Evolutionary conservation across 1,140 invertebrate species (phyloP), one percentile per base, ranked within the genome.

Genomic region (Colletes latitarsis): DNA sequence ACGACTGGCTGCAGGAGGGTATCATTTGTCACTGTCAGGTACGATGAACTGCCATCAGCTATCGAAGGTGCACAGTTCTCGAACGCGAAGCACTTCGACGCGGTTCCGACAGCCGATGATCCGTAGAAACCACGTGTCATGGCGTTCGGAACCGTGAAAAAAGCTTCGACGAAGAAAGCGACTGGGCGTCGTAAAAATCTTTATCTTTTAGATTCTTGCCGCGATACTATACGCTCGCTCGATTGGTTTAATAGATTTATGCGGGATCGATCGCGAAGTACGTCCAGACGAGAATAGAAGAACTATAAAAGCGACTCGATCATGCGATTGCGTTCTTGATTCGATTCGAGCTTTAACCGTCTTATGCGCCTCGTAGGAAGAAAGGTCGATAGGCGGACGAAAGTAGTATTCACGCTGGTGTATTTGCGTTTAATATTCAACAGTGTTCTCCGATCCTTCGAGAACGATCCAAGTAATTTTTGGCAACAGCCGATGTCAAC

Each of bases 401-500:
- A 9, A 3, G 8, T 10, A 49, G 3, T 3, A 49, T 3, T 49
- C 10, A n/a, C 71, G 15, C 14, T 19, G 12, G 9, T 49, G 43
- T 53, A 66, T 69, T 72, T 66, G 71, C 74, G 70, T 84, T 68
- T 43, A 77, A 77, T 74, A 73, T 82, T 82, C 62, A 77, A 17
- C 19, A 8, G 39, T 19, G 15, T 72, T 77, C 21, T 49, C 39
- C 30, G 49, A 19, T 19, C 52, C 62, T 83, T 83, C 74, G 53
- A 68, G 75, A 63, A 55, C 55, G 60, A 67, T 72, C 52, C 63
- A 52, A 43, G 81, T 74, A 58, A 82, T 81, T 75, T 85, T 85
- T 78, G 74, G 67, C 71, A 88, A 80, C 86, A 88, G 73, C 81
- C 81, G 81, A 81, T 83, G 83, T 88, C 82, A 85, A 88, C 86